Base-by-base conservation (phyloP, 2,888 invertebrate genomes). In the Parnassius apollo region DNA sequence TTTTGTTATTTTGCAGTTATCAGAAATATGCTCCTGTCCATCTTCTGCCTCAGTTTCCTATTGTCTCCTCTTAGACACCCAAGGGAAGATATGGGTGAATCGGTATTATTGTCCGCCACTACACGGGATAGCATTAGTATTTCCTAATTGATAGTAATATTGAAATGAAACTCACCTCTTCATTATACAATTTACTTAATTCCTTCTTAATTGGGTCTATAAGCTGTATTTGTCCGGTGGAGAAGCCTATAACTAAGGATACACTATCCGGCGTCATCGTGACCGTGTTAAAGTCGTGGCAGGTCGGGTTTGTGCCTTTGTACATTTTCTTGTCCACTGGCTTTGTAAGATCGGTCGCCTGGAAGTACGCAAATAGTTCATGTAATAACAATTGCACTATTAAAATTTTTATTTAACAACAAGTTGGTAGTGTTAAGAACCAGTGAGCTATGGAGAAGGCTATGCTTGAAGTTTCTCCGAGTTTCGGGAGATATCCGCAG, bases 271-370 rank as follows among this genome's bases (percentile, higher is more conserved):
- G 92, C 64, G 95, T 95, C 78, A 96, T 96, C 59, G 96, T 95
- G 70, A 95, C 93, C 58, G 94, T 94, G 93, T 99, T 99, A 89
- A 99, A 99, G 92, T 99, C 98, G 83, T 99, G 99, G 88, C 99
- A 99, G 42, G 99, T 99, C 18, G 99, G 99, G 91, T 97, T 98
- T 59, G 98, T 99, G 79, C 99, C 99, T 93, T 99, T 99, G 90
- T 99, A 99, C 81, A 98, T 96, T 85, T 99, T 96, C 86, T 99
- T 99, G 88, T 99, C 99, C 73, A 99, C 95, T 51, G 99, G 99
- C 86, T 98, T 98, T 69, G 96, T 97, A 80, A 98, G 93, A 93
- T 99, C 99, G 71, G 97, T 96, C 70, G 98, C 98, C 96, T 98
- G 91, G 74, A 73, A 71, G 2, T 22, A 42, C 1, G 35, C 18